Base-by-base conservation (phyloP, 2,888 invertebrate species). In the Dynastes hyllus region DNA sequence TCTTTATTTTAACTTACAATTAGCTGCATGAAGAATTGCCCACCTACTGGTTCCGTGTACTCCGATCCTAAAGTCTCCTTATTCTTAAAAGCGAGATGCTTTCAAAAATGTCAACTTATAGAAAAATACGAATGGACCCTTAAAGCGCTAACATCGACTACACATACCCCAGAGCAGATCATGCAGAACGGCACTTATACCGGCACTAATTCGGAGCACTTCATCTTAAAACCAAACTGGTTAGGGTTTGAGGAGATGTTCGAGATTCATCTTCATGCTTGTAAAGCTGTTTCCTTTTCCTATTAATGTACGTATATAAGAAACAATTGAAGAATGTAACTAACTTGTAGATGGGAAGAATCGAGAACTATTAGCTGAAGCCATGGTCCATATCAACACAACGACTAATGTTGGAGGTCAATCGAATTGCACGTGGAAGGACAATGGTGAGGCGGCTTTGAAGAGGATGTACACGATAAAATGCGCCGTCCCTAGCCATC, bases 21-120 rank as follows among this genome's bases (percentile, higher is more conserved):
- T 13, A 76, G 76, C 1, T 78, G 78, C n/a, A 2, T 70, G 45
- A 78, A 78, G n/a, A 78, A 78, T 63, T 78, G 78, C 45, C n/a
- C 51, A 8, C 37, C 37, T 3, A 61, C 69, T 29, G 78, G 78
- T n/a, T 11, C n/a, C 2, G 29, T 69, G 45, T 45, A 63, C 8
- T 63, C 71, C 22, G 50, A 50, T 27, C 70, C 63, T 9, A 4
- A 16, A 3, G 50, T 63, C 13, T 22, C 45, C 1, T 13, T 78
- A 9, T 71, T 61, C 16, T 4, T 78, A 8, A 70, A 40, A 13
- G 78, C 40, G 2, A 2, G 27, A 13, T 78, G 78, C 50, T 32
- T 2, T 0, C 8, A 4, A 45, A 50, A 45, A 3, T 78, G 78
- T 11, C 45, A 50, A 2, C 45, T 13, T 6, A 50, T 78, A 2